Percentiles rank a stretch among this genome's conserved stretches.
phyloP scores from a whole-genome alignment of 2,113 vertebrate genomes.

The Notiomystis cincta region DNA sequence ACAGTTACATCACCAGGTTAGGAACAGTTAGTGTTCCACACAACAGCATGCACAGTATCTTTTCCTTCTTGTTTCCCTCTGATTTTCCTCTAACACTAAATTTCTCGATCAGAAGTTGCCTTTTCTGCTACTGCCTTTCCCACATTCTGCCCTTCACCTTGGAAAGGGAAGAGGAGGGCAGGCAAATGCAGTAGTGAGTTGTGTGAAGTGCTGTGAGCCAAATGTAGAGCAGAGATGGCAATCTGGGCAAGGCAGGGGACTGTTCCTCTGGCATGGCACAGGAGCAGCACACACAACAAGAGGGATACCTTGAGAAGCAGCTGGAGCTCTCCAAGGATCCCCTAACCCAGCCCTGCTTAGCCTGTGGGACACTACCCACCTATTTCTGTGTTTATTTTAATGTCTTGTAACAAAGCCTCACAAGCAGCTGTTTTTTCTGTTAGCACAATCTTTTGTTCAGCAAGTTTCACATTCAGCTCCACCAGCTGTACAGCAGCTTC shows the following conservation, averaged over 20 bases:
- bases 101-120: neutral
- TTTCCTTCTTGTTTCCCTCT: neutral
- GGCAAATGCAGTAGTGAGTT: neutral
- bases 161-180: neutral
- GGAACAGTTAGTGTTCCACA: neutral
- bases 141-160: neutral
- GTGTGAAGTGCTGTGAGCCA: neutral
- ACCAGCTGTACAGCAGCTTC: conserved; percentile 89
- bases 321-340: neutral
- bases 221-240: neutral
- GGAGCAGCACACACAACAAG: neutral
- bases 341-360: neutral
- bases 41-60: neutral
- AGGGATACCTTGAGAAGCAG: neutral
- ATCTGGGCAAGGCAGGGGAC: neutral
- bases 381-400: conserved; percentile 80
- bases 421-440: conserved; percentile 88
- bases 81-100: neutral
- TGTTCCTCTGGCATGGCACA: neutral
- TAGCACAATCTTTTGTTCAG: conserved; percentile 88
- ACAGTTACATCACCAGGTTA: neutral
- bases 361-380: conserved; percentile 68
- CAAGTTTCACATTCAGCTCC: conserved; percentile 88
- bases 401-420: conserved; percentile 84
- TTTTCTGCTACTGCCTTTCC: neutral